Percentiles rank a stretch among this genome's conserved stretches.
phyloP scores from a whole-genome alignment of 2,797 vertebrate genomes.

The Gymnopithys bicolor region DNA sequence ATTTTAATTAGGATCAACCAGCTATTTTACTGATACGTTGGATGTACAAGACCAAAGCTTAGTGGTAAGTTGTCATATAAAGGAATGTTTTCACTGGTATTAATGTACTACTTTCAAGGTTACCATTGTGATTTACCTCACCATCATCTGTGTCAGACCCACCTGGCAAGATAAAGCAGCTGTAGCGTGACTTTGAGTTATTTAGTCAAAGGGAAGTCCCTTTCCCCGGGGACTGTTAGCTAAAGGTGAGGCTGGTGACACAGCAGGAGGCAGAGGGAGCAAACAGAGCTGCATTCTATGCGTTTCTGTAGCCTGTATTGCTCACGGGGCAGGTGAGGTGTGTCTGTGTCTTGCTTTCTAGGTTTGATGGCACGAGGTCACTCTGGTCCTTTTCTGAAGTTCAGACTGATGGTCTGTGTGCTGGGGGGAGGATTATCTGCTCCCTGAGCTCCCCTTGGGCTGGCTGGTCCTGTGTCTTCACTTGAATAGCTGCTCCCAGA shows the following conservation, averaged over 20 bases:
- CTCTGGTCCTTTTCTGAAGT: not conserved
- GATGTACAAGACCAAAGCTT: not conserved
- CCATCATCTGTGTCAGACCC: not conserved
- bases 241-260: constrained; percentile 51
- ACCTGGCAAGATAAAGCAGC: constrained; percentile 41
- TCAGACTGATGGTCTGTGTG: not conserved
- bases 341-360: not conserved
- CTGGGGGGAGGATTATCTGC: not conserved
- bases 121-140: not conserved
- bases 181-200: not conserved
- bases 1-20: not conserved
- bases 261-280: not conserved
- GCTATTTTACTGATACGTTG: not conserved
- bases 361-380: not conserved
- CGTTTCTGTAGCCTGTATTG: not conserved
- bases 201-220: constrained; percentile 37
- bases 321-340: not conserved
- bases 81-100: not conserved
- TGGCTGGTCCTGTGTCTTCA: not conserved
- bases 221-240: constrained; percentile 43
- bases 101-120: not conserved
- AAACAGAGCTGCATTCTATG: not conserved
- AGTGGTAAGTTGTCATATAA: not conserved
- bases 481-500: not conserved
- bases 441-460: not conserved